Evolutionary conservation across 2,113 vertebrate genomes (phyloP), one percentile per base, ranked within the genome.

Genomic region (Probosciger aterrimus): DNA sequence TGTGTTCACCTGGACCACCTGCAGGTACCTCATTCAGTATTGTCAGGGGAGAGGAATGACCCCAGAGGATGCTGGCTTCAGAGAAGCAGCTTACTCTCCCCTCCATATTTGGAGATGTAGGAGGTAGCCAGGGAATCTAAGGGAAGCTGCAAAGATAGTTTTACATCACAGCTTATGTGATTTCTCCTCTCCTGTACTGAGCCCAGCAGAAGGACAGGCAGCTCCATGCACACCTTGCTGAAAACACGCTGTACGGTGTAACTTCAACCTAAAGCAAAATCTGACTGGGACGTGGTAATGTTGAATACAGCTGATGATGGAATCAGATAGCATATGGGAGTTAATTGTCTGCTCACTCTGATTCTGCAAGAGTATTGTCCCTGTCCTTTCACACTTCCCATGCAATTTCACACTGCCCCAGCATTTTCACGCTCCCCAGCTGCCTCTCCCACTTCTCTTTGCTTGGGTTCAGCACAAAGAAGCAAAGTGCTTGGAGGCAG

Each of bases 221-320:
- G 67, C 11, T 62, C 4, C 2, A 2, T 30, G 20, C 52, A 7
- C 59, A 37, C 20, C 8, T 37, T n/a, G 52, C 20, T 50, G 80
- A 28, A 24, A 37, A 46, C 1, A 1, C 3, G 4, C 41, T 53
- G 82, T 39, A 2, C 39, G 4, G 52, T 1, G 0, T 24, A 6
- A 20, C 85, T 53, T 37, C 53, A 69, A 3, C 43, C 52, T 70
- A 2, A 6, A 41, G 55, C 6, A 23, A 33, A 11, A n/a, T 14
- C 9, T 6, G 52, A 1, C 11, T 76, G 76, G 43, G 28, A 7
- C 27, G 4, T 1, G 2, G 7, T 31, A 4, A 6, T 4, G 30
- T 0, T 64, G 73, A 46, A 5, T n/a, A 1, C 20, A 84, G 47
- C 47, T 47, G 79, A 1, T 64, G 83, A 14, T 68, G 80, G 82